These are phyloP conservation scores for Noctuana brunneofusca DNA, from an alignment of 2,888 invertebrate genomes.

Conservation along the genomic window DNA sequence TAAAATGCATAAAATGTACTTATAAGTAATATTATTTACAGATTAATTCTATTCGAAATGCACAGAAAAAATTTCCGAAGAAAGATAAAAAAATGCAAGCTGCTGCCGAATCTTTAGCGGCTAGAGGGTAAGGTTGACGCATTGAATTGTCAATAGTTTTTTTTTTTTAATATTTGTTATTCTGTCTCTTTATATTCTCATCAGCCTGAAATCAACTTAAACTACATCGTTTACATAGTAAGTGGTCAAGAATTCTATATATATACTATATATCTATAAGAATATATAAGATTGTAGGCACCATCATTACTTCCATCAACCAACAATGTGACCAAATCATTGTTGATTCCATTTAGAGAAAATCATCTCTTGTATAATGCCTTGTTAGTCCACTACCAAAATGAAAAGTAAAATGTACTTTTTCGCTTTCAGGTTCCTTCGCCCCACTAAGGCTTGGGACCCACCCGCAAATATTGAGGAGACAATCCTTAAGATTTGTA, in stretches of 20 bases:
- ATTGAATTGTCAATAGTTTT: too few relatives aligned
- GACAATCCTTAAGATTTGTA: slow-evolving; percentile 84
- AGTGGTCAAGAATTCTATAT: too few relatives aligned
- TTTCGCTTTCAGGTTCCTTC: slow-evolving; percentile 85
- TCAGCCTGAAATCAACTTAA: too few relatives aligned
- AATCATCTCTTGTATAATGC: too few relatives aligned
- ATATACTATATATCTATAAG: too few relatives aligned
- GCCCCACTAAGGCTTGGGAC: slow-evolving; percentile 88
- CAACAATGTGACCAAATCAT: too few relatives aligned
- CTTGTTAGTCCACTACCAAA: background rate
- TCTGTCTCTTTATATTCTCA: too few relatives aligned
- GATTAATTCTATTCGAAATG: slow-evolving; percentile 57
- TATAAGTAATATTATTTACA: slow-evolving; percentile 40
- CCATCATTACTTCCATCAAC: too few relatives aligned
- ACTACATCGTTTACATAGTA: too few relatives aligned
- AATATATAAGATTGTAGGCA: too few relatives aligned
- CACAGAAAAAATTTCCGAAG: slow-evolving; percentile 66
- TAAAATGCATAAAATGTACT: background rate
- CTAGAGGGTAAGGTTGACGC: slow-evolving; percentile 86
- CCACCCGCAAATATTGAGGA: slow-evolving; percentile 86
- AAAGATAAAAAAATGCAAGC: slow-evolving; percentile 76
- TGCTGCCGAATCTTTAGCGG: slow-evolving; percentile 84
- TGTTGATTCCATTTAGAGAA: too few relatives aligned
- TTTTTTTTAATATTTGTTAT: too few relatives aligned
- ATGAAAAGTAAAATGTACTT: background rate